Evolutionary conservation across 2,113 vertebrate species (phyloP).

Genomic region (Todiramphus chloris): DNA sequence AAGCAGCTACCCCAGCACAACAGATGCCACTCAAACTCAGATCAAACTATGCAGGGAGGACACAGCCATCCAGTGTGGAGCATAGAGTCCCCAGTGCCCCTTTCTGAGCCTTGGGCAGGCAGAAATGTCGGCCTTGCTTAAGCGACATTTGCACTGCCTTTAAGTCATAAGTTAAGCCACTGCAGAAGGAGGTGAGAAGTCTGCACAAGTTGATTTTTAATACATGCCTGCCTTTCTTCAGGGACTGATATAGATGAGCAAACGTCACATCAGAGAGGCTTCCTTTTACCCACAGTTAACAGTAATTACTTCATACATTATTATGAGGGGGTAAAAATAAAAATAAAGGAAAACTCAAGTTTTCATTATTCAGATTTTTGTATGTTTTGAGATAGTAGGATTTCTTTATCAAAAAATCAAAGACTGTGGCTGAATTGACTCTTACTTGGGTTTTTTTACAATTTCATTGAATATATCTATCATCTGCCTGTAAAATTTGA

Average conservation of each 20-base stretch:
- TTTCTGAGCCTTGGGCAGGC: background rate
- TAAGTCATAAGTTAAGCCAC: background rate
- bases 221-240: background rate
- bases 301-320: background rate
- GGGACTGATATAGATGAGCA: background rate
- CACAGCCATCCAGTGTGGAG: background rate
- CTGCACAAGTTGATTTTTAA: background rate
- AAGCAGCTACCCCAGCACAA: background rate
- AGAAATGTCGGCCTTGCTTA: background rate
- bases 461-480: background rate
- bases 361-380: background rate
- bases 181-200: background rate
- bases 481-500: background rate
- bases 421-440: background rate
- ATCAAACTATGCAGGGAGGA: background rate
- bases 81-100: background rate
- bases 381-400: background rate
- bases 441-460: background rate
- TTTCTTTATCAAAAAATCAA: background rate
- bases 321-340: background rate
- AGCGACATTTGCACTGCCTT: rapidly evolving
- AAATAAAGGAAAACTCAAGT: background rate
- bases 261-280: background rate
- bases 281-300: background rate
- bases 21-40: background rate